Conservation (phyloP, 2,888 invertebrate species). For the Formica aserva region DNA sequence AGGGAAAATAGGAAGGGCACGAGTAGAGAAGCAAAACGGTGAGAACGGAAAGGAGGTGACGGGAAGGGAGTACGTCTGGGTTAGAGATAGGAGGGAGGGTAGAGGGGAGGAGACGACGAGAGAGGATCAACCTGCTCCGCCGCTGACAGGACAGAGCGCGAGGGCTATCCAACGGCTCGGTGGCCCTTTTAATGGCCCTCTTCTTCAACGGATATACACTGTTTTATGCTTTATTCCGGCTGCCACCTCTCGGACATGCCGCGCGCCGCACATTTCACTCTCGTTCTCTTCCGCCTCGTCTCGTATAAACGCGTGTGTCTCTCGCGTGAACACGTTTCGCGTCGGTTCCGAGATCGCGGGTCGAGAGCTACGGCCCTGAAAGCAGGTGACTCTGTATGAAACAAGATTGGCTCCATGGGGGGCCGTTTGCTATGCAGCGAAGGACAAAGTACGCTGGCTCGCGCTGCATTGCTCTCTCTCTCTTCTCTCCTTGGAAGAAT, state of each 20-base stretch:
- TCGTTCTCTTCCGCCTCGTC: constrained; percentile 72
- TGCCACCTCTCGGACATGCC: constrained; percentile 46
- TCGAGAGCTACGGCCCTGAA: constrained; percentile 65
- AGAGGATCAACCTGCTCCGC: constrained; percentile 66
- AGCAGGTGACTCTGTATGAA: constrained; percentile 76
- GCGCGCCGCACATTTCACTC: constrained; percentile 61
- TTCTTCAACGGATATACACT: constrained; percentile 69
- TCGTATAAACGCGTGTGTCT: constrained; percentile 69
- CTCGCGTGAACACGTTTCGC: constrained; percentile 65
- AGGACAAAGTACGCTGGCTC: constrained; percentile 63
- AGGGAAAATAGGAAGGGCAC: constrained; percentile 43
- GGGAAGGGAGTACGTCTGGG: constrained; percentile 1
- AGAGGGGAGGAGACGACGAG: constrained; percentile 21
- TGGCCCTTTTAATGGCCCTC: constrained; percentile 75
- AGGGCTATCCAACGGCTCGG: constrained; percentile 67
- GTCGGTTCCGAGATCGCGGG: constrained; percentile 60
- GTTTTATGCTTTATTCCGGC: constrained; percentile 71
- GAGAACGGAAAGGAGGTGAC: constrained; percentile 39
- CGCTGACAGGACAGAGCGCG: constrained; percentile 68
- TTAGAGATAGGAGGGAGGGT: not conserved
- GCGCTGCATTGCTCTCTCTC: constrained; percentile 38
- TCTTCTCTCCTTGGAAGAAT: constrained; percentile 11
- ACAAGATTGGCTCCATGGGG: constrained; percentile 74
- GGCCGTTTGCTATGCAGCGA: constrained; percentile 67
- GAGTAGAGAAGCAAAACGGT: constrained; percentile 34